phyloP scores from a whole-genome alignment of 2,888 invertebrate genomes.

The Diplazon laetatorius region DNA sequence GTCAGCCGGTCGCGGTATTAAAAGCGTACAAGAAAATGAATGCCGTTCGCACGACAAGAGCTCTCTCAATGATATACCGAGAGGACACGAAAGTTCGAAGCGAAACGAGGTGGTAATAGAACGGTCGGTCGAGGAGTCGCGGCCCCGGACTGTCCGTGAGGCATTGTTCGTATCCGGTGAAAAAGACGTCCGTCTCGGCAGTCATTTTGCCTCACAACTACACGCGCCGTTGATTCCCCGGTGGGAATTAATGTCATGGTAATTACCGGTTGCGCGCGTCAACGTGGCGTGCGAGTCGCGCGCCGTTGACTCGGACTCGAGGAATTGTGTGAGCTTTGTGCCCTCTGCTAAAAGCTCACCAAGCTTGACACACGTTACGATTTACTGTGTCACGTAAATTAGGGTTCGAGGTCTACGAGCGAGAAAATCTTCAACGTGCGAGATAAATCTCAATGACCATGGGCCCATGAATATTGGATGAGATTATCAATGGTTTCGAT shows the following conservation, averaged over 20 bases:
- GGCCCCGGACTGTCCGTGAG: slow-evolving; percentile 26
- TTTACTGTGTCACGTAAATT: slow-evolving; percentile 12
- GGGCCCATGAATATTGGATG: background rate
- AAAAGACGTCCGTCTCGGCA: slow-evolving; percentile 36
- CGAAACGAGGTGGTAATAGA: slow-evolving; percentile 18
- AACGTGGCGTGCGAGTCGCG: slow-evolving; percentile 59
- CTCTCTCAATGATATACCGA: slow-evolving; percentile 17
- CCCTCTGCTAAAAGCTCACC: slow-evolving; percentile 21
- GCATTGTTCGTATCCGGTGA: slow-evolving; percentile 60
- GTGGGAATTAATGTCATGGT: slow-evolving; percentile 65
- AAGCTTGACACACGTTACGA: slow-evolving; percentile 6
- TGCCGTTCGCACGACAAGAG: slow-evolving; percentile 38
- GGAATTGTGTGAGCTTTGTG: slow-evolving; percentile 39
- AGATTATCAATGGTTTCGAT: background rate
- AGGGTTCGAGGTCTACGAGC: too few species aligned
- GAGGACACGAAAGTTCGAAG: slow-evolving; percentile 35
- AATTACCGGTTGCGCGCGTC: slow-evolving; percentile 60
- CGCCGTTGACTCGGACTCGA: slow-evolving; percentile 42
- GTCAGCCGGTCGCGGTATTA: slow-evolving; percentile 48
- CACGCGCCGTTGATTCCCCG: slow-evolving; percentile 49
- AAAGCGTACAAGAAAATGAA: slow-evolving; percentile 41
- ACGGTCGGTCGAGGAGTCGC: background rate
- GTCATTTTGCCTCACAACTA: slow-evolving; percentile 16
- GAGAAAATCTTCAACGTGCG: slow-evolving; percentile 12
- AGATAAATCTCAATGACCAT: background rate